Evolutionary conservation across 92 coral and sea anemone genomes (phyloP), one percentile per base, ranked within the genome.

Genomic region (Zoanthus gigantus): DNA sequence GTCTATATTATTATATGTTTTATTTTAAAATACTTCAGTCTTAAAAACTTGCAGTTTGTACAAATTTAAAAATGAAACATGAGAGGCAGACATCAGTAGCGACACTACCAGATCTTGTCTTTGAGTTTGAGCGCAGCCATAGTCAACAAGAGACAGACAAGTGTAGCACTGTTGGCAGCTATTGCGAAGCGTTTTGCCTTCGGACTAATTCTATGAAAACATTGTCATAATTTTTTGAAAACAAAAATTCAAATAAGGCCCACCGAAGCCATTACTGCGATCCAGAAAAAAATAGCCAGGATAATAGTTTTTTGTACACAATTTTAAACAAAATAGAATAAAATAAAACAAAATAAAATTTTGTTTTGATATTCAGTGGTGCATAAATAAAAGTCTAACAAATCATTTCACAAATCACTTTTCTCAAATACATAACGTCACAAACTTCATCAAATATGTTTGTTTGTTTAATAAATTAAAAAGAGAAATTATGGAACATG

Each of bases 351-450:
- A 68, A 68, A 68, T 8, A 28, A 28, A 68, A 68, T 65, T 65
- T 68, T 68, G 73, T 68, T 68, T 68, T 68, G 14, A 68, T 68
- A 28, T 28, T 68, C 29, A 68, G 71, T 66, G 71, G 71, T 66
- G n/a, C 71, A 15, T 66, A 66, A 66, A 16, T 60, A 16, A 66
- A 4, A 66, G 71, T 66, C 34, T 66, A 31, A 66, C 71, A n/a
- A 66, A 66, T 66, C 71, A 66, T 66, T 66, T 66, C 30, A 66
- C 71, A 66, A 66, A 66, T 66, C 71, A 66, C 71, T 66, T 66
- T 66, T 66, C 71, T 66, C 71, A 66, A 66, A 66, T 66, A 66
- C 71, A 66, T 66, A 66, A 66, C 71, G 71, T 66, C 71, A 66
- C 9, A 31, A 66, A 16, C 71, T 66, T 4, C 71, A 66, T 66